phyloP scores from a whole-genome alignment of 2,113 vertebrate genomes.

The Sinosuthora webbiana region DNA sequence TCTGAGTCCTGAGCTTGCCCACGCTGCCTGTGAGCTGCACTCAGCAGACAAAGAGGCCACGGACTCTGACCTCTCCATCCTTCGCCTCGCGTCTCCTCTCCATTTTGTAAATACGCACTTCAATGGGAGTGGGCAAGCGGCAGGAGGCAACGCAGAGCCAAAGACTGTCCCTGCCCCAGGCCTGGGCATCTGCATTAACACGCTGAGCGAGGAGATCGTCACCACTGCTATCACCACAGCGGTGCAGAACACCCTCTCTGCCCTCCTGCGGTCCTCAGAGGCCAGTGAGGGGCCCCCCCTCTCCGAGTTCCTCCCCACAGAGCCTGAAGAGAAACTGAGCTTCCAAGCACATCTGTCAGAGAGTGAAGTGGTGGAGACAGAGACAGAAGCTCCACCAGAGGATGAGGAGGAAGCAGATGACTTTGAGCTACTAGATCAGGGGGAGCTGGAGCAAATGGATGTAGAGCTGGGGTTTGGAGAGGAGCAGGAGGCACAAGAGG shows the following conservation, averaged over 20 bases:
- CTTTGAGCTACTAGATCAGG: slow-evolving; percentile 99
- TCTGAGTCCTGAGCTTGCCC: slow-evolving; percentile 60
- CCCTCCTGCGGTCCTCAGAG: slow-evolving; percentile 80
- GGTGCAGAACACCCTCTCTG: slow-evolving; percentile 86
- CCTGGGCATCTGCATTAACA: slow-evolving; percentile 77
- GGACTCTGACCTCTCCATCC: slow-evolving; percentile 81
- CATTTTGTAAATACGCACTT: slow-evolving; percentile 99
- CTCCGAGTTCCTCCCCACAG: slow-evolving; percentile 68
- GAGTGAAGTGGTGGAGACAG: slow-evolving; percentile 29
- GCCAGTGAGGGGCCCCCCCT: slow-evolving; percentile 70
- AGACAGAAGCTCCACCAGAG: slow-evolving; percentile 40
- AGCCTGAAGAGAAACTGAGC: slow-evolving; percentile 72
- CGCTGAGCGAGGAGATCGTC: slow-evolving; percentile 85
- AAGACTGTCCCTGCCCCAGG: slow-evolving; percentile 17
- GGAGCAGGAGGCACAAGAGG: slow-evolving; percentile 51
- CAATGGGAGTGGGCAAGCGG: slow-evolving; percentile 80
- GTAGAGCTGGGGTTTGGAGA: slow-evolving; percentile 79
- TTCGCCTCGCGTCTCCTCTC: slow-evolving; percentile 88
- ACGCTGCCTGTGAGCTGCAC: slow-evolving; percentile 65
- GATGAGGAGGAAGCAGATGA: slow-evolving; percentile 85
- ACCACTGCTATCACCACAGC: slow-evolving; percentile 85
- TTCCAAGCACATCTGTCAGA: slow-evolving; percentile 70
- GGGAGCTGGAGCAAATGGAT: slow-evolving; percentile 91
- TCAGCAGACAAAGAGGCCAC: slow-evolving; percentile 56
- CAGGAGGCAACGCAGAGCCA: background rate